phyloP scores from a whole-genome alignment of 64 coral and sea anemone species.

The Pocillopora verrucosa region DNA sequence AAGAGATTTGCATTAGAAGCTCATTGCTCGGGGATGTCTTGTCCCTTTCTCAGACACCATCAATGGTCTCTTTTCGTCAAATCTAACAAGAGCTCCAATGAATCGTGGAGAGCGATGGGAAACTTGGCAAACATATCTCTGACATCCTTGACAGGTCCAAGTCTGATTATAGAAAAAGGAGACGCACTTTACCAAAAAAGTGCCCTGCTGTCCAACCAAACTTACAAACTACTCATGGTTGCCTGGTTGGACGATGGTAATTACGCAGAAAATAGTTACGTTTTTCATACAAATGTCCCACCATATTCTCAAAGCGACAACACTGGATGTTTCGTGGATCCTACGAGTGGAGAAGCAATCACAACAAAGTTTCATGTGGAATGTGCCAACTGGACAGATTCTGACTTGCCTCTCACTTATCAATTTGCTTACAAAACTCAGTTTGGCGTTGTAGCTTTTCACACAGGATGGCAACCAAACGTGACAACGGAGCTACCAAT shows the following conservation, averaged over 20 bases:
- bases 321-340: slow-evolving; percentile 13
- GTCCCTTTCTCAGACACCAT: slow-evolving; percentile 49
- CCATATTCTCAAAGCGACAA: slow-evolving; percentile 23
- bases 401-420: slow-evolving; percentile 54
- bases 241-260: neutral
- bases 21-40: slow-evolving; percentile 69
- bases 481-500: slow-evolving; percentile 56
- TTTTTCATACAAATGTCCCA: slow-evolving; percentile 57
- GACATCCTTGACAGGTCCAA: slow-evolving; percentile 70
- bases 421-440: slow-evolving; percentile 61
- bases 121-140: slow-evolving; percentile 24
- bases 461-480: slow-evolving; percentile 26
- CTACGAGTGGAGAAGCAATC: slow-evolving; percentile 54
- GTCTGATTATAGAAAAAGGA: slow-evolving; percentile 37
- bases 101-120: slow-evolving; percentile 36
- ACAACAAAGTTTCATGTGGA: slow-evolving; percentile 51
- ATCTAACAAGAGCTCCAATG: neutral
- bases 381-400: slow-evolving; percentile 52
- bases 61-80: slow-evolving; percentile 60
- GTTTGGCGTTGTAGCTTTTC: slow-evolving; percentile 65
- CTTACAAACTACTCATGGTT: neutral
- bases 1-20: slow-evolving; percentile 47
- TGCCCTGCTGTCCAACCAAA: neutral
- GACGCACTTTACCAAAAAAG: neutral
- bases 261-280: neutral